A percentile compares a stretch with the other conserved stretches of the same genome.
These are phyloP conservation scores for Myiagra hebetior DNA, from an alignment of 2,113 vertebrate species.

Conservation along the genomic window DNA sequence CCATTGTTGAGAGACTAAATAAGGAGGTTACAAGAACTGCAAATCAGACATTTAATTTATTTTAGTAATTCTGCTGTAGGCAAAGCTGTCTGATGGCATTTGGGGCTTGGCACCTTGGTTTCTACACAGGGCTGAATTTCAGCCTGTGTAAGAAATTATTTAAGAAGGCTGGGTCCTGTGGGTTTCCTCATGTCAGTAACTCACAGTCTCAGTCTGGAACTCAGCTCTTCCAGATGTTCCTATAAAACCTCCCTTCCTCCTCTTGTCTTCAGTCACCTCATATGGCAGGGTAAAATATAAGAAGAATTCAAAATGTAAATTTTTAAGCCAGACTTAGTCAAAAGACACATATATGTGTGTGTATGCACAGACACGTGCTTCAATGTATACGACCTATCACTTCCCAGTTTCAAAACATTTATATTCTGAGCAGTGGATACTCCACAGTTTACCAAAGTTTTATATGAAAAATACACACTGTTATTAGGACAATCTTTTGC, in stretches of 20 bases:
- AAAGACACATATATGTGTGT: accelerated
- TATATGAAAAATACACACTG: background rate
- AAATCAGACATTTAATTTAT: background rate
- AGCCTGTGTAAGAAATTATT: background rate
- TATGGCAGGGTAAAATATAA: background rate
- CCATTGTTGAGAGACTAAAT: background rate
- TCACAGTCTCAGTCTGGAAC: background rate
- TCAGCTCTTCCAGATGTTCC: background rate
- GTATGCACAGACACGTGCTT: background rate
- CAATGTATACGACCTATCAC: background rate
- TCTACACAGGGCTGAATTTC: background rate
- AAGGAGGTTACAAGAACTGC: background rate
- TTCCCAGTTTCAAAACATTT: background rate
- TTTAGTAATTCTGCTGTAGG: background rate
- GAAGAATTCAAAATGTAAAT: background rate
- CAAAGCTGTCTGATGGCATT: background rate
- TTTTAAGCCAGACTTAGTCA: background rate
- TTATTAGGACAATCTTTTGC: background rate
- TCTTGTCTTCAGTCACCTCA: background rate
- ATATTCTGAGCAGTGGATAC: background rate
- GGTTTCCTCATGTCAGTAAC: background rate
- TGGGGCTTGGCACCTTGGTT: background rate
- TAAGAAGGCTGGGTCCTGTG: background rate
- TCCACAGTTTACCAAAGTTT: background rate
- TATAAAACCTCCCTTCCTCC: background rate